Conservation (phyloP, 2,113 vertebrate species). For the Paratilapia polleni region DNA sequence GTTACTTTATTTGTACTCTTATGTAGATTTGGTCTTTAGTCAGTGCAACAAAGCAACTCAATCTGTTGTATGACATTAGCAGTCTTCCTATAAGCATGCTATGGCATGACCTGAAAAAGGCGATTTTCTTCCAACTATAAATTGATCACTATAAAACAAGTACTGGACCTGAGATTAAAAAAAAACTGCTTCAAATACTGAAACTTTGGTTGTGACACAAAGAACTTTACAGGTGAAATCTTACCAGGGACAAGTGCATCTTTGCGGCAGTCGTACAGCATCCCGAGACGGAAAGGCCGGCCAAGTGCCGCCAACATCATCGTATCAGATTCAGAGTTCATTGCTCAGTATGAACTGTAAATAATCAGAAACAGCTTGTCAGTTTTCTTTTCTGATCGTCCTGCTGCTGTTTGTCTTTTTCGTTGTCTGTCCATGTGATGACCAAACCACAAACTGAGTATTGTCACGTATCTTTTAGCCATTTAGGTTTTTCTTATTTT, state of each 20-base stretch:
- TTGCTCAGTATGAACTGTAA: not conserved
- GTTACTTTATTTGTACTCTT: too few relatives aligned
- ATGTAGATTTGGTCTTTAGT: too few relatives aligned
- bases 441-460: not conserved
- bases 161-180: too few relatives aligned
- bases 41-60: too few relatives aligned
- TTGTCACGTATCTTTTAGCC: not conserved
- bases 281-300: conserved; percentile 30
- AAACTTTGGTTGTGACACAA: not conserved
- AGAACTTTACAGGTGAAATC: not conserved
- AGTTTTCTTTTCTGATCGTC: too few relatives aligned
- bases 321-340: not conserved
- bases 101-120: too few relatives aligned
- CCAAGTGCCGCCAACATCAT: not conserved
- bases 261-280: conserved; percentile 46
- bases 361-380: not conserved
- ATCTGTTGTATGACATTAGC: too few relatives aligned
- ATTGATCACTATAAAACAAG: too few relatives aligned
- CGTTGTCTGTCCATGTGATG: not conserved
- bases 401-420: not conserved
- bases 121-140: too few relatives aligned
- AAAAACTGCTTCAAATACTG: too few relatives aligned
- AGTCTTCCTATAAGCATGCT: too few relatives aligned
- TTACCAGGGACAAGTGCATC: conserved; percentile 40
- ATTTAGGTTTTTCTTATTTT: not conserved